Evolutionary conservation across 2,797 vertebrate genomes (phyloP), one percentile per base, ranked within the genome.

Genomic region (Xenopus petersii): DNA sequence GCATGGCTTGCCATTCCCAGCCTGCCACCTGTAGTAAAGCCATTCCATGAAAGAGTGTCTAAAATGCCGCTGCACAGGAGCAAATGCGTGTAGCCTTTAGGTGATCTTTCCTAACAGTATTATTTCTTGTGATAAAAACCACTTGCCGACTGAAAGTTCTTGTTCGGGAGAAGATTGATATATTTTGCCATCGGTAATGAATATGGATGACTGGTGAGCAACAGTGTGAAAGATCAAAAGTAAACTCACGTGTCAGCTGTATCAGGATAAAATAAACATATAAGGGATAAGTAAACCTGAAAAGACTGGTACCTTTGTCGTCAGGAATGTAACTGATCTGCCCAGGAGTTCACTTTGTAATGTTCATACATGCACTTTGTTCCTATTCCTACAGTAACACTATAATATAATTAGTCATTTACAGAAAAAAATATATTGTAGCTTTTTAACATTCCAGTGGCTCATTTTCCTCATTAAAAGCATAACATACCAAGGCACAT

Each of bases 181-280:
- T 30, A 12, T 61, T 61, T 26, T 61, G 59, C 21, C 59, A 30
- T 61, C 2, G 24, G 21, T 24, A 21, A 30, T 24, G 12, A 61
- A 12, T 24, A 61, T 61, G 59, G 59, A 30, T 61, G 59, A 26
- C 59, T 61, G 59, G 59, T 24, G 21, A 61, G n/a, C 21, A 61
- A 26, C 24, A 26, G 10, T 61, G 59, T 61, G 59, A 61, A 12
- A 61, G 59, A 61, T 61, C 59, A 61, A 61, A 13, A 24, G 24
- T 21, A 5, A 24, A 10, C 17, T 61, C 17, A 24, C 49, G 15
- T 12, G 49, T 51, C 49, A 51, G 49, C 15, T 15, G 11, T 15
- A 51, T 51, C 0, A 7, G 59, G 24, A 24, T 61, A 30, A 61
- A 61, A 10, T 61, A 24, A 61, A 61, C 59, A 61, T 61, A 12